Base-by-base conservation (phyloP, 2,797 vertebrate species). In the Molossus molossus region DNA sequence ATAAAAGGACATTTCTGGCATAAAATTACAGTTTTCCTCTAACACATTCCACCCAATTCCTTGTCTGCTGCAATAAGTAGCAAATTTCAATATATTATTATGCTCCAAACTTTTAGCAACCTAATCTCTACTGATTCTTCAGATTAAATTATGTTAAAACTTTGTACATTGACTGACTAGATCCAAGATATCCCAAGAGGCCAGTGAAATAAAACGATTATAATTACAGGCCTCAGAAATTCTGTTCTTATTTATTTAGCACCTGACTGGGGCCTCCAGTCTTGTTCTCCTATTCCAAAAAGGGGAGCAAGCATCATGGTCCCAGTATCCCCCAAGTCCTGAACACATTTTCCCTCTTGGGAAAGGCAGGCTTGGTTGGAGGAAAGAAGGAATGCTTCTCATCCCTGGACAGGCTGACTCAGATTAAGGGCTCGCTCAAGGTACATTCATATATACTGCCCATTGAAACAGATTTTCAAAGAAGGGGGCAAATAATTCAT, bases 231-330 rank as follows among this genome's bases (percentile, higher is more conserved):
- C 15, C 14, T 88, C 55, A 57, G 53, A 91, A 88, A 15, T 67
- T 95, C 73, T 88, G 48, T 27, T 87, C 48, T 57, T 64, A 23
- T 53, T 89, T 77, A 27, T 8, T 67, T 0, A 83, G 40, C 4
- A 76, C 8, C 11, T n/a, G 15, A 79, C 48, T 72, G 14, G 23
- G 15, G 18, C 25, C 27, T 87, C 65, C 37, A 77, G 79, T 77
- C 73, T 95, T 73, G 75, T 89, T 82, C 37, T 79, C 29, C 90
- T 82, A 1, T 85, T 96, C 87, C 57, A 70, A 94, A 96, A 93
- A 6, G 3, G 27, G 33, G 57, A 95, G 53, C 69, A 87, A 79
- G 58, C 40, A 92, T n/a, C 50, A 87, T 45, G n/a, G 69, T 33
- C 58, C 33, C 86, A 93, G 65, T 29, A 18, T 53, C 69, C 53